phyloP scores from a whole-genome alignment of 2,888 invertebrate genomes.

The Myopa testacea region DNA sequence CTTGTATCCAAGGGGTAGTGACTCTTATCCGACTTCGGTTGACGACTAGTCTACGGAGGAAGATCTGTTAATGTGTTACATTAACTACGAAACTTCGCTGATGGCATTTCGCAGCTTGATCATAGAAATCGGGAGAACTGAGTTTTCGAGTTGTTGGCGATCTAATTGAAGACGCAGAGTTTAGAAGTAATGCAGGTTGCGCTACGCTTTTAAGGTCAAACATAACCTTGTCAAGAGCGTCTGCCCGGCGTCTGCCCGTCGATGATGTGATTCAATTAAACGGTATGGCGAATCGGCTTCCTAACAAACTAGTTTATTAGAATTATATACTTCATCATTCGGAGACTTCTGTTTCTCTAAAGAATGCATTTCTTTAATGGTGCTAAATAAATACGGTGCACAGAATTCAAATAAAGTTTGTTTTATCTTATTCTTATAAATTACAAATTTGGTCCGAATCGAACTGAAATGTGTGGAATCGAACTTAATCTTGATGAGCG shows the following conservation, averaged over 20 bases:
- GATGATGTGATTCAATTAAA: conserved; percentile 32
- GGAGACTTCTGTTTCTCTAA: neutral
- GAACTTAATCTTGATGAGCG: too few species aligned
- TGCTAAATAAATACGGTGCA: neutral
- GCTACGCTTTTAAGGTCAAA: conserved; percentile 44
- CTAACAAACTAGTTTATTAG: neutral
- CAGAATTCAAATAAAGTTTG: too few species aligned
- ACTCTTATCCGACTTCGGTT: neutral
- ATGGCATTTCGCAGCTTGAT: conserved; percentile 49
- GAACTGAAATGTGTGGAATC: too few species aligned
- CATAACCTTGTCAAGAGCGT: conserved; percentile 48
- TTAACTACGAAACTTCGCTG: conserved; percentile 43
- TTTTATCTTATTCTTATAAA: too few species aligned
- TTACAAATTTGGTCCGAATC: too few species aligned
- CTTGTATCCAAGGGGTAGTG: neutral
- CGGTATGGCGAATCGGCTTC: neutral
- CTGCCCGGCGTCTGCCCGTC: conserved; percentile 43
- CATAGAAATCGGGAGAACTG: conserved; percentile 47
- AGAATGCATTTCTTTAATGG: neutral
- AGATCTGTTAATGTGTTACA: conserved; percentile 12
- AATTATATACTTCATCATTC: neutral
- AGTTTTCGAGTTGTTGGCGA: conserved; percentile 46
- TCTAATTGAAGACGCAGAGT: conserved; percentile 54
- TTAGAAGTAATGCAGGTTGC: conserved; percentile 50
- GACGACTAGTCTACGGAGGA: neutral